Conservation (phyloP, 2,888 invertebrate species). For the Parascotia fuliginaria region DNA sequence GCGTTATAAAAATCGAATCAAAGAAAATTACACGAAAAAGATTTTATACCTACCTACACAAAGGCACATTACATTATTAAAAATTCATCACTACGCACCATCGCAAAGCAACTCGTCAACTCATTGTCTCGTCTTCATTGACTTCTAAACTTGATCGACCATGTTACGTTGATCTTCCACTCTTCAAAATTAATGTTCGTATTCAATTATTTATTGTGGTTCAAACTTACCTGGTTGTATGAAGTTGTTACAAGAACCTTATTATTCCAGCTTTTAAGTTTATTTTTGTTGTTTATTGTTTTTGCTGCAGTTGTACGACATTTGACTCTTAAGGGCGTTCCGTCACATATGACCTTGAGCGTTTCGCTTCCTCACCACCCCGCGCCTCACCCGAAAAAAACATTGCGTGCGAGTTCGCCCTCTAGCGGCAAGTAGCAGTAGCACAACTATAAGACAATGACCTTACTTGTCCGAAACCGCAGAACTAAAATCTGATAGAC, state of each 20-base stretch:
- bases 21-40: conserved; percentile 5
- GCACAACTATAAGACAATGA: too few species aligned
- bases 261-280: conserved; percentile 38
- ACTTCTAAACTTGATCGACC: conserved; percentile 48
- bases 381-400: too few species aligned
- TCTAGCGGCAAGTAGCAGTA: too few species aligned
- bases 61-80: conserved; percentile 5
- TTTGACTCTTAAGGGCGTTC: conserved; percentile 52
- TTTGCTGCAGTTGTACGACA: conserved; percentile 33
- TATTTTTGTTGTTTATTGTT: conserved; percentile 43
- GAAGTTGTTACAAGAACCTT: conserved; percentile 38
- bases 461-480: too few species aligned
- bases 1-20: too few species aligned
- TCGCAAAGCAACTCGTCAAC: conserved; percentile 47
- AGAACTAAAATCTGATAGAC: too few species aligned
- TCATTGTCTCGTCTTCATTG: conserved; percentile 54
- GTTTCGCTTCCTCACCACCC: too few species aligned
- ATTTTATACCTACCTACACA: conserved; percentile 15
- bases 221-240: conserved; percentile 40
- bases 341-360: too few species aligned
- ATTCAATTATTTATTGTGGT: conserved; percentile 42
- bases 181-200: conserved; percentile 41
- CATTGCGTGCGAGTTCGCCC: too few species aligned
- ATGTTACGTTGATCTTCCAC: conserved; percentile 47
- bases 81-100: conserved; percentile 38